phyloP scores from a whole-genome alignment of 2,888 invertebrate species.

The Machimus rusticus region DNA sequence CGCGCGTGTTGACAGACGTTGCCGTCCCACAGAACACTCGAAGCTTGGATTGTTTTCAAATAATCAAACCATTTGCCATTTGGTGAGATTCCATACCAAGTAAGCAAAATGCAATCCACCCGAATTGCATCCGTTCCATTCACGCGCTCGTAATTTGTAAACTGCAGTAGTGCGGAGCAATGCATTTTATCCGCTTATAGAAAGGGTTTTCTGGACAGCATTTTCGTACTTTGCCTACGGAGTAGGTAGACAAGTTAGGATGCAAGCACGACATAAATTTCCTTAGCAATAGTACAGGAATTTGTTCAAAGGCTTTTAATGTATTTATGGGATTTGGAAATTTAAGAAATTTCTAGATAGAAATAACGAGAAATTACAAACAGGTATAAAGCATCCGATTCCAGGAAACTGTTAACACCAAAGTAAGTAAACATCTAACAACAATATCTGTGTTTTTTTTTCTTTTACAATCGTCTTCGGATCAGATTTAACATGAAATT shows the following conservation, averaged over 20 bases:
- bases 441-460: too few relatives aligned
- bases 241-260: neutral
- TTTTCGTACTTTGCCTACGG: neutral
- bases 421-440: neutral
- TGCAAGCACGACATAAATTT: neutral
- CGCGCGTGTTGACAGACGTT: neutral
- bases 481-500: too few relatives aligned
- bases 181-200: neutral
- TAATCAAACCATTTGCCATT: neutral
- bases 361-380: neutral
- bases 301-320: neutral
- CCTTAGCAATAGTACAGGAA: neutral
- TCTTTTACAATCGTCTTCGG: too few relatives aligned
- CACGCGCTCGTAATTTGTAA: neutral
- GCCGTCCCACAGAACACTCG: neutral
- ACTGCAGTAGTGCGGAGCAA: neutral
- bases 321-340: neutral
- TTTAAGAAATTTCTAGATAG: neutral
- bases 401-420: neutral
- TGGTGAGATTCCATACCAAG: neutral
- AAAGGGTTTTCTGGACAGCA: neutral
- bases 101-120: neutral
- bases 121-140: neutral
- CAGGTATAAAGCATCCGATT: neutral
- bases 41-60: neutral